These are phyloP conservation scores for Microcebus murinus DNA, from an alignment of 2,113 vertebrate genomes.

Conservation along the genomic window DNA sequence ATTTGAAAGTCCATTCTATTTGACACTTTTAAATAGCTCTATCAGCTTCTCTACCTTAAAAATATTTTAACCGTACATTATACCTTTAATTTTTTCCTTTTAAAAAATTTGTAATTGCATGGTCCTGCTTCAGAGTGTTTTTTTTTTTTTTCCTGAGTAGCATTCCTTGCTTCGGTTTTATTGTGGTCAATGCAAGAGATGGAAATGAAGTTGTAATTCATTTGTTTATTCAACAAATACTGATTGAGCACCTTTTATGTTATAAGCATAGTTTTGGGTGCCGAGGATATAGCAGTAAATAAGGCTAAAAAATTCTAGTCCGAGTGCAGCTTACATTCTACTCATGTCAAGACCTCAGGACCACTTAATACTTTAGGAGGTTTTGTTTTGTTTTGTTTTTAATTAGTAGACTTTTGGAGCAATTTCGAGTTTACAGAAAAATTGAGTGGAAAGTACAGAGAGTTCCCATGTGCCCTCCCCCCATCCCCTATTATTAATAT, in stretches of 20 bases:
- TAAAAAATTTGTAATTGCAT: not conserved
- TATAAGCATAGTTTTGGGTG: not conserved
- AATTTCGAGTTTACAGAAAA: slow-evolving; percentile 31
- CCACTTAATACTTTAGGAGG: not conserved
- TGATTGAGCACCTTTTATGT: not conserved
- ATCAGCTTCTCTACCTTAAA: not conserved
- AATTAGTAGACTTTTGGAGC: slow-evolving; percentile 14
- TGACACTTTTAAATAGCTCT: not conserved
- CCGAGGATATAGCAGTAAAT: not conserved
- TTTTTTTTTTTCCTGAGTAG: not conserved
- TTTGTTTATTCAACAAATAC: slow-evolving; percentile 5
- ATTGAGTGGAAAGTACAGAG: not conserved
- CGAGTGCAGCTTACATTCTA: not conserved
- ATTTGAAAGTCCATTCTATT: not conserved
- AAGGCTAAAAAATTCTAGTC: not conserved
- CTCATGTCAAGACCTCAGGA: not conserved
- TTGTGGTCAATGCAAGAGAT: not conserved
- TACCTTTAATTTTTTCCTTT: not conserved
- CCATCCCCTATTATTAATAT: not conserved
- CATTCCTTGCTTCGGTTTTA: not conserved
- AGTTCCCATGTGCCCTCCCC: not conserved
- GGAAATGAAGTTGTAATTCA: slow-evolving; percentile 4
- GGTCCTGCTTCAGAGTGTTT: not conserved
- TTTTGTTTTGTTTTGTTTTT: slow-evolving; percentile 11
- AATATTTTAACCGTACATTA: not conserved